Base-by-base conservation (phyloP, 1,140 invertebrate genomes). In the Drosophila lowei region DNA sequence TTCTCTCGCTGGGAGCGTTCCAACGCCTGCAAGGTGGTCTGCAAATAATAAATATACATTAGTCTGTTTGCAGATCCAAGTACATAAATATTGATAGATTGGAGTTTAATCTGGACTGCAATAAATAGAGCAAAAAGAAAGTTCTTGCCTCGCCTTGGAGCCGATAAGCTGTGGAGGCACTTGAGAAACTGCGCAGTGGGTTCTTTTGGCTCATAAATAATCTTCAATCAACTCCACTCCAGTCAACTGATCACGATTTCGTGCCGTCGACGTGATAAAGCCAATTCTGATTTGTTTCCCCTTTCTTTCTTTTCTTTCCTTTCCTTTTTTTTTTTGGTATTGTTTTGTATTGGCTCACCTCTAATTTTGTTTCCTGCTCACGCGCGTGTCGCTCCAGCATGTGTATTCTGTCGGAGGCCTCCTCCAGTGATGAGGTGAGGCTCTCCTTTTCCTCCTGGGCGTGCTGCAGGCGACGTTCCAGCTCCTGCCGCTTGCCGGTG, bases 371-470 rank as follows among this genome's bases (percentile, higher is more conserved):
- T 90, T 97, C 96, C 92, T 97, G 96, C 92, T 98, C 97, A 81
- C 96, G 94, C 18, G 95, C 93, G 89, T 97, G 95, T 89, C 95
- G 94, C 90, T 98, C 97, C 74, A 98, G 93, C 81, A 96, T 93
- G 61, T 95, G 91, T 70, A 98, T 97, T 89, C 97, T 94, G 92
- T 98, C 97, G 53, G 95, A 95, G 34, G 97, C 96, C 92, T 98
- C 97, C 77, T 98, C 97, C 54, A 98, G 93, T 49, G 95, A 95
- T 18, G 94, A 93, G 38, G 94, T 93, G 25, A 98, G 92, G 53
- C 93, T 93, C 61, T 98, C 96, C 80, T 97, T 94, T 91, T 98
- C 97, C 52, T 94, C 93, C 3, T 95, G 93, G 6, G 97, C 92
- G 53, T 93, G 92, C 55, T 95, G 93, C 57, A 97, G 92, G 79